phyloP scores from a whole-genome alignment of 2,113 vertebrate genomes.

The Gavialis gangeticus region DNA sequence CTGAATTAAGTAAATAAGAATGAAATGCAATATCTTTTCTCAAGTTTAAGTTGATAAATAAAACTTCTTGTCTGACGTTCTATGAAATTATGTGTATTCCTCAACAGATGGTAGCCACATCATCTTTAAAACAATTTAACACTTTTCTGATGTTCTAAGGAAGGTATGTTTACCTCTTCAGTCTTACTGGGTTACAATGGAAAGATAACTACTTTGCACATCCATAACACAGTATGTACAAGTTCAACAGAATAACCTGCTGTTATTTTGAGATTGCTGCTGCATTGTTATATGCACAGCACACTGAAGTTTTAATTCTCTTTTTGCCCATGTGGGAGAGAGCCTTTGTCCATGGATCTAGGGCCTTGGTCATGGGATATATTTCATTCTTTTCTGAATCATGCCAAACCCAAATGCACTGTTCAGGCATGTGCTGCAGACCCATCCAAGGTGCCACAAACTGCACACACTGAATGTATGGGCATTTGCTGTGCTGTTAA shows the following conservation, averaged over 20 bases:
- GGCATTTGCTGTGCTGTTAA: no score
- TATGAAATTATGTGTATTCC: not conserved
- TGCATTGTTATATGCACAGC: no score
- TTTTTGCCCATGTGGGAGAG: fast-evolving
- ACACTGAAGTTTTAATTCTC: not conserved
- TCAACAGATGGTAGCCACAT: not conserved
- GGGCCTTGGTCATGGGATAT: fast-evolving
- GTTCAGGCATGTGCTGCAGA: no score
- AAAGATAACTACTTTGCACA: not conserved
- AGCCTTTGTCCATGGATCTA: not conserved
- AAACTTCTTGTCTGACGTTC: not conserved
- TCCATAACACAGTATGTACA: not conserved
- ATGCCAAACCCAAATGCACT: not conserved
- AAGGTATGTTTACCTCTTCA: not conserved
- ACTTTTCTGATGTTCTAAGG: not conserved
- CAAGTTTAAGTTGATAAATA: not conserved
- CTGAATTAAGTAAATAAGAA: not conserved
- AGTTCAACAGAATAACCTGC: not conserved
- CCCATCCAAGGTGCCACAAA: no score
- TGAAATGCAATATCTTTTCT: not conserved
- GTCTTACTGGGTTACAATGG: no score
- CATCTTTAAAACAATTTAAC: not conserved
- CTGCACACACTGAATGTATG: no score
- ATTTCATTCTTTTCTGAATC: not conserved
- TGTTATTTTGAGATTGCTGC: not conserved